Evolutionary conservation across 2,113 vertebrate genomes (phyloP).

Genomic region (Callipepla californica): DNA sequence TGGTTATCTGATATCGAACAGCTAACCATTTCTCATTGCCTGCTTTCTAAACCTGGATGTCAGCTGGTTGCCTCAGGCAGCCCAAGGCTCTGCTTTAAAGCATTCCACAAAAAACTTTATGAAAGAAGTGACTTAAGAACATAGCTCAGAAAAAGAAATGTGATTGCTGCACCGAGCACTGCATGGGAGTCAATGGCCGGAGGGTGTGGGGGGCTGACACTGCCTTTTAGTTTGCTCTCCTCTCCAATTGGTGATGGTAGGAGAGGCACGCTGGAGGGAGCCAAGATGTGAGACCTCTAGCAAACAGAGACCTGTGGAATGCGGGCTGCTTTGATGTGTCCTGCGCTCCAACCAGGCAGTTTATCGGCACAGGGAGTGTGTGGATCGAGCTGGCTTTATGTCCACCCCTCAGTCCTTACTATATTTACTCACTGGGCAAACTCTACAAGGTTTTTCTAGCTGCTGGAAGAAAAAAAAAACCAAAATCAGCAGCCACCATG

Average conservation of each 20-base stretch:
- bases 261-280: neutral
- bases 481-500: neutral
- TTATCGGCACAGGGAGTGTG: neutral
- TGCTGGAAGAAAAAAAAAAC: neutral
- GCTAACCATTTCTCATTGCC: neutral
- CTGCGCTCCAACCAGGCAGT: neutral
- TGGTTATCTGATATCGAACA: neutral
- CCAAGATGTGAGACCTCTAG: neutral
- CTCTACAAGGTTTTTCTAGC: slow-evolving; percentile 9
- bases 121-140: neutral
- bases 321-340: slow-evolving; percentile 18
- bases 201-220: neutral
- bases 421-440: neutral
- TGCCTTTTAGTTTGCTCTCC: slow-evolving; percentile 10
- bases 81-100: neutral
- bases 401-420: neutral
- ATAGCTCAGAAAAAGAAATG: neutral
- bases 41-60: neutral
- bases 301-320: neutral
- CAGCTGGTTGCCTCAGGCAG: neutral
- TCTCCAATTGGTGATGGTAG: neutral
- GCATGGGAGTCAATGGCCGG: neutral
- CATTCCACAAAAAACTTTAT: neutral
- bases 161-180: neutral
- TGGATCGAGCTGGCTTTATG: neutral